A percentile compares a stretch with the other conserved stretches of the same genome.
These are phyloP conservation scores for Bellardia bayeri DNA, from an alignment of 2,888 invertebrate species.

Conservation along the genomic window DNA sequence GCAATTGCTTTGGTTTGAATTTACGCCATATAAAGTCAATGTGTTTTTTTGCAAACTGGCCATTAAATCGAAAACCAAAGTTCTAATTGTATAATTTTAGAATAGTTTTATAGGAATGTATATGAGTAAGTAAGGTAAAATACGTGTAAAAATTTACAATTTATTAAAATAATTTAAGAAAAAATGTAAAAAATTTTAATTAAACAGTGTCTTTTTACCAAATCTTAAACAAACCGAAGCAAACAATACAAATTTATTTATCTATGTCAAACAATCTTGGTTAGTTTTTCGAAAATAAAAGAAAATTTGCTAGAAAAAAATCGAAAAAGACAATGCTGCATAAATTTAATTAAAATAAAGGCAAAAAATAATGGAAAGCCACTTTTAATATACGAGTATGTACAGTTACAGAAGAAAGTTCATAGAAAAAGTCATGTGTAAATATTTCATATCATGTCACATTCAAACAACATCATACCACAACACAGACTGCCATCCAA, in stretches of 20 bases:
- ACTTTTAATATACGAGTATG: not conserved
- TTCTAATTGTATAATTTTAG: constrained; percentile 59
- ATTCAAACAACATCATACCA: constrained; percentile 12
- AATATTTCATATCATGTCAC: constrained; percentile 38
- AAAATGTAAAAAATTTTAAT: constrained; percentile 11
- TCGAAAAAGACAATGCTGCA: constrained; percentile 58
- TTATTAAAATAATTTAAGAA: constrained; percentile 13
- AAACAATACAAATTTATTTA: constrained; percentile 47
- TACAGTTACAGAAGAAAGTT: constrained; percentile 57
- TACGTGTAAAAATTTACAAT: constrained; percentile 44
- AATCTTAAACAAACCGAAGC: not conserved
- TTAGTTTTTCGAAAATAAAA: not conserved
- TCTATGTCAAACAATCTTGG: constrained; percentile 61
- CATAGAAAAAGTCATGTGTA: constrained; percentile 42
- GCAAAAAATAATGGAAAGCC: constrained; percentile 49
- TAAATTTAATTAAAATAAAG: constrained; percentile 63
- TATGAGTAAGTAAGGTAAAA: constrained; percentile 7
- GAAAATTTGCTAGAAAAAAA: not conserved
- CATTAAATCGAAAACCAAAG: constrained; percentile 25
- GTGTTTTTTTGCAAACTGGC: constrained; percentile 33
- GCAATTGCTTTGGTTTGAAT: constrained; percentile 12
- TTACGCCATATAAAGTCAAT: constrained; percentile 41
- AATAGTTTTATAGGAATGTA: constrained; percentile 12
- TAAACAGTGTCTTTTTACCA: constrained; percentile 6
- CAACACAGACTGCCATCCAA: not conserved